These are phyloP conservation scores for Phalacrocorax brasilianus DNA, from an alignment of 2,113 vertebrate genomes.

Conservation along the genomic window DNA sequence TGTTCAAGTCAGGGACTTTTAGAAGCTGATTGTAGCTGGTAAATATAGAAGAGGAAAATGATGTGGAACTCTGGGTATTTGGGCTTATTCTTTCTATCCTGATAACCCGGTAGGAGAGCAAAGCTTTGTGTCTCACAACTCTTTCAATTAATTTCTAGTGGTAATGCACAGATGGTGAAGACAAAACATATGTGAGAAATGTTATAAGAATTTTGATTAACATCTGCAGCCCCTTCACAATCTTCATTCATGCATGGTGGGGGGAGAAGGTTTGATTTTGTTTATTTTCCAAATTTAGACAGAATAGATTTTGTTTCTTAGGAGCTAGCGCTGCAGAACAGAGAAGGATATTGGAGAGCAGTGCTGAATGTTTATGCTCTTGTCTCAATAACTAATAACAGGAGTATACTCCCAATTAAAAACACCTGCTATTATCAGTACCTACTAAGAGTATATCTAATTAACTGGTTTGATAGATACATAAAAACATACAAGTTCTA, in stretches of 20 bases:
- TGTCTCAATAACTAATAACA: background rate
- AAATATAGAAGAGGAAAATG: background rate
- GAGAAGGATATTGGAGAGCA: background rate
- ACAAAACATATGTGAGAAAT: background rate
- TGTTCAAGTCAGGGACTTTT: background rate
- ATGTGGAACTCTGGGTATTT: background rate
- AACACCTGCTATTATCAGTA: background rate
- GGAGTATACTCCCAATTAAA: background rate
- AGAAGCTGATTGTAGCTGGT: background rate
- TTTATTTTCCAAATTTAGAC: background rate
- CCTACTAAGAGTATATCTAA: background rate
- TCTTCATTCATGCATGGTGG: background rate
- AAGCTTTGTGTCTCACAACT: background rate
- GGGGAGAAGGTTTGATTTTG: background rate
- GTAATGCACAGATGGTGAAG: background rate
- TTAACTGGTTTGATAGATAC: background rate
- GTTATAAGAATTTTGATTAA: background rate
- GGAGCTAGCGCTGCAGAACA: background rate
- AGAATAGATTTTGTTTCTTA: background rate
- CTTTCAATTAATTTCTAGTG: background rate
- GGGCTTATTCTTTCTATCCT: background rate
- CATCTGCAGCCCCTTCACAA: background rate
- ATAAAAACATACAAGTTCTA: background rate
- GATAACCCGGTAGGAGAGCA: background rate
- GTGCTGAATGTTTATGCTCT: background rate